phyloP scores from a whole-genome alignment of 2,888 invertebrate genomes.

The Hydrotaea diabolus region DNA sequence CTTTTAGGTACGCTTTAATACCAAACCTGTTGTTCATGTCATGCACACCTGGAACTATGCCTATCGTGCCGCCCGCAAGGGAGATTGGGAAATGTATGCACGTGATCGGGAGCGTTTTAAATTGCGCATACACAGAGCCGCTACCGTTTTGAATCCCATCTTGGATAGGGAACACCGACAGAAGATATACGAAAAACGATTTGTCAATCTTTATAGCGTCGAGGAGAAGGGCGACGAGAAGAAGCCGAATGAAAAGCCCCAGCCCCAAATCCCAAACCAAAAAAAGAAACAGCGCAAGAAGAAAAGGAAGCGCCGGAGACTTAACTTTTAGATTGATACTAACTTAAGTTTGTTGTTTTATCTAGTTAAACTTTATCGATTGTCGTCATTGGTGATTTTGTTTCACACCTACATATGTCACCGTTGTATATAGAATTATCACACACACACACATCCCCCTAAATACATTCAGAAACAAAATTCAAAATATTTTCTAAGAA shows the following conservation, averaged over 20 bases:
- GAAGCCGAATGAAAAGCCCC: neutral
- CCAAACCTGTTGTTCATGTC: slow-evolving; percentile 82
- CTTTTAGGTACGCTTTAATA: slow-evolving; percentile 83
- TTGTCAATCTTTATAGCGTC: slow-evolving; percentile 58
- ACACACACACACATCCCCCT: neutral
- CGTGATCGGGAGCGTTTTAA: slow-evolving; percentile 81
- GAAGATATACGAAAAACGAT: slow-evolving; percentile 76
- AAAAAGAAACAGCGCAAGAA: slow-evolving; percentile 61
- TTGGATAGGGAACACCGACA: slow-evolving; percentile 76
- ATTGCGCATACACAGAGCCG: slow-evolving; percentile 74
- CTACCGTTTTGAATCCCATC: slow-evolving; percentile 73
- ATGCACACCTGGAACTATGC: slow-evolving; percentile 85
- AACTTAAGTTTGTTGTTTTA: neutral
- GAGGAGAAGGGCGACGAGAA: neutral
- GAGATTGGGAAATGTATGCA: slow-evolving; percentile 84
- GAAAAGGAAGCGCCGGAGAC: slow-evolving; percentile 22
- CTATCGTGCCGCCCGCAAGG: slow-evolving; percentile 83
- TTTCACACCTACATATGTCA: neutral
- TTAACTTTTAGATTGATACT: slow-evolving; percentile 2
- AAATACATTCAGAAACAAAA: slow-evolving; percentile 16
- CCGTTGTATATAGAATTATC: neutral
- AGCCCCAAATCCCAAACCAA: slow-evolving; percentile 51
- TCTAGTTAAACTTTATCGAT: neutral
- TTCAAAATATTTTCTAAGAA: slow-evolving; percentile 17
- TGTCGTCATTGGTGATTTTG: neutral